These are phyloP conservation scores for Tetraodon nigroviridis DNA, from an alignment of 2,113 vertebrate genomes.

Conservation along the genomic window DNA sequence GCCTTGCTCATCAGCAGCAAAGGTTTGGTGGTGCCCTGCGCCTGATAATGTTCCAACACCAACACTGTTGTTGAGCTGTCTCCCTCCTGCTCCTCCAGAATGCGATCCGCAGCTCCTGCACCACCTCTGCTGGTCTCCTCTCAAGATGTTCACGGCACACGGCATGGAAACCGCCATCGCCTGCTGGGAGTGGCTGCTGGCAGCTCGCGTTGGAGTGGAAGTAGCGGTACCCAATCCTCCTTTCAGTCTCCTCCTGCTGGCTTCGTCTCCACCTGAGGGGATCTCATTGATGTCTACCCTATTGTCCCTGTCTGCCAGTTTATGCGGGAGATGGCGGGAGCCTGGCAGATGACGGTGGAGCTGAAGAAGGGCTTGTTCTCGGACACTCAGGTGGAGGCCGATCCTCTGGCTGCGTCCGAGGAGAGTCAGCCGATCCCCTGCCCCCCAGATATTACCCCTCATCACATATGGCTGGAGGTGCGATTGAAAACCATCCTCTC, in stretches of 20 bases:
- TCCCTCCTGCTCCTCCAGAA: conserved; percentile 63
- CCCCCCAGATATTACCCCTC: conserved; percentile 88
- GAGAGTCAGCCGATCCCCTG: conserved; percentile 91
- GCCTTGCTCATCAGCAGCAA: conserved; percentile 92
- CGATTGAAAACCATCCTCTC: conserved; percentile 16
- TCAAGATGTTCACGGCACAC: conserved; percentile 93
- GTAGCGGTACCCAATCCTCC: conserved; percentile 79
- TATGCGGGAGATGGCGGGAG: conserved; percentile 97
- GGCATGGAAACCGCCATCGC: conserved; percentile 95
- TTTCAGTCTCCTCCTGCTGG: no score
- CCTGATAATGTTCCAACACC: neutral
- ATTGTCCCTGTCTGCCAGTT: conserved; percentile 73
- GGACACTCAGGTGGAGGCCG: conserved; percentile 87
- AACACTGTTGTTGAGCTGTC: conserved; percentile 1
- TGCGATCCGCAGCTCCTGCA: conserved; percentile 94
- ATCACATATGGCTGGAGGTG: conserved; percentile 97
- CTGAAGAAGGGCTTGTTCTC: conserved; percentile 94
- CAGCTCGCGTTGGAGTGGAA: conserved; percentile 89
- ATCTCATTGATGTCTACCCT: neutral
- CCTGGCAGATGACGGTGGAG: conserved; percentile 98
- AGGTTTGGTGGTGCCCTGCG: conserved; percentile 68
- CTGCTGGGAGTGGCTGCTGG: conserved; percentile 99
- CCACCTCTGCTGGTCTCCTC: conserved; percentile 94
- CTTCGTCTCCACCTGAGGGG: no score
- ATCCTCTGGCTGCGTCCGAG: conserved; percentile 93